These are phyloP conservation scores for Dipodomys stephensi DNA, from an alignment of 2,113 vertebrate species.

Conservation along the genomic window DNA sequence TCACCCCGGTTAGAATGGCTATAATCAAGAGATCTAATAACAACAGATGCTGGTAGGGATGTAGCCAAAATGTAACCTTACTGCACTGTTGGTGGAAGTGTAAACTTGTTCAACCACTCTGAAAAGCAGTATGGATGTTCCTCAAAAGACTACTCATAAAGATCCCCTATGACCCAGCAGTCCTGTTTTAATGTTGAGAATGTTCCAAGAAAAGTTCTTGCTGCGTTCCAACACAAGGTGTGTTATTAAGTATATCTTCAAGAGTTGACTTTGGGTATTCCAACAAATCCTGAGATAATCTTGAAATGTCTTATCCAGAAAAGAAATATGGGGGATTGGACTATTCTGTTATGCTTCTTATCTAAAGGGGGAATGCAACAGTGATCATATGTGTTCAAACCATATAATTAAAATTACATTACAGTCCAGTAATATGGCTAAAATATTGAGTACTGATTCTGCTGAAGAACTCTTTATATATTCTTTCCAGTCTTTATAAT, in stretches of 20 bases:
- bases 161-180: too few species aligned
- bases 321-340: background rate
- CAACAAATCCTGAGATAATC: slow-evolving; percentile 32
- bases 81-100: too few species aligned
- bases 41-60: too few species aligned
- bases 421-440: background rate
- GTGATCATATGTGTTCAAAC: background rate
- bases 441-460: background rate
- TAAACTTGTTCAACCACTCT: too few species aligned
- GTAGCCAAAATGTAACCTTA: too few species aligned
- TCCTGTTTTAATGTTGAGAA: too few species aligned
- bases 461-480: background rate
- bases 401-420: background rate
- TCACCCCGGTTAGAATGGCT: too few species aligned
- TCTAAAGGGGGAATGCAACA: background rate
- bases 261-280: slow-evolving; percentile 29
- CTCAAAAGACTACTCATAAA: too few species aligned
- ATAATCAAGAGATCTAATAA: too few species aligned
- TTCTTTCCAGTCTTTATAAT: background rate
- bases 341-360: background rate
- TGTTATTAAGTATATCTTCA: background rate
- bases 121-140: too few species aligned
- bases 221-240: too few species aligned
- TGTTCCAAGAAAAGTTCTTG: too few species aligned
- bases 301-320: background rate